Percentiles rank a stretch among this genome's conserved stretches.
These are phyloP conservation scores for Microcebus griseorufus DNA, from an alignment of 2,113 vertebrate species.

Conservation along the genomic window DNA sequence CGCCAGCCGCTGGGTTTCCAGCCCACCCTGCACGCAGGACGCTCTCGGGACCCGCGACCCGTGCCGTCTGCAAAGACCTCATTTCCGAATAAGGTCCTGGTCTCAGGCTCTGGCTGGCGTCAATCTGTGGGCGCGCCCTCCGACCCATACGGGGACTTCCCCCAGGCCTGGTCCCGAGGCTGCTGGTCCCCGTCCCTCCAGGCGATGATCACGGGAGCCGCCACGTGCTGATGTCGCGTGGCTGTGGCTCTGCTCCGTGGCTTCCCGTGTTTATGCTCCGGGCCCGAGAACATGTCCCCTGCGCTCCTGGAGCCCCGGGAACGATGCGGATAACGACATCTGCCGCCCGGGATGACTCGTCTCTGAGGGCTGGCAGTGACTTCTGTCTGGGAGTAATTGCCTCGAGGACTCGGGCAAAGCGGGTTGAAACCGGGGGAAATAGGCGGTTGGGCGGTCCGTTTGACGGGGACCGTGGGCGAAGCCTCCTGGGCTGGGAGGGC, in stretches of 20 bases:
- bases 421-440: not conserved
- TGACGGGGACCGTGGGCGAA: not conserved
- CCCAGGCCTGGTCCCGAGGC: not conserved
- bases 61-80: not conserved
- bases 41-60: not conserved
- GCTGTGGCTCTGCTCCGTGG: not conserved
- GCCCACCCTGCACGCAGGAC: too few relatives aligned
- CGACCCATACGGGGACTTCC: not conserved
- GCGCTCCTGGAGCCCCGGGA: not conserved
- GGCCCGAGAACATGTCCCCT: not conserved
- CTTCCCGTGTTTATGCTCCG: not conserved
- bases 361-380: slow-evolving; percentile 17
- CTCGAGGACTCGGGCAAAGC: not conserved
- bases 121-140: accelerated
- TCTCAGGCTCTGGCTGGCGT: not conserved
- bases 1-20: not conserved
- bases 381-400: slow-evolving; percentile 42
- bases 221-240: not conserved
- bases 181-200: not conserved
- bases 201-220: not conserved
- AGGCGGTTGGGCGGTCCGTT: not conserved
- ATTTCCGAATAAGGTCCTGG: not conserved
- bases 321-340: not conserved
- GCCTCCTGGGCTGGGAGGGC: not conserved
- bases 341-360: not conserved